Percentiles rank a stretch among this genome's conserved stretches.
phyloP scores from a whole-genome alignment of 2,797 vertebrate genomes.

The Typhlichthys subterraneus region DNA sequence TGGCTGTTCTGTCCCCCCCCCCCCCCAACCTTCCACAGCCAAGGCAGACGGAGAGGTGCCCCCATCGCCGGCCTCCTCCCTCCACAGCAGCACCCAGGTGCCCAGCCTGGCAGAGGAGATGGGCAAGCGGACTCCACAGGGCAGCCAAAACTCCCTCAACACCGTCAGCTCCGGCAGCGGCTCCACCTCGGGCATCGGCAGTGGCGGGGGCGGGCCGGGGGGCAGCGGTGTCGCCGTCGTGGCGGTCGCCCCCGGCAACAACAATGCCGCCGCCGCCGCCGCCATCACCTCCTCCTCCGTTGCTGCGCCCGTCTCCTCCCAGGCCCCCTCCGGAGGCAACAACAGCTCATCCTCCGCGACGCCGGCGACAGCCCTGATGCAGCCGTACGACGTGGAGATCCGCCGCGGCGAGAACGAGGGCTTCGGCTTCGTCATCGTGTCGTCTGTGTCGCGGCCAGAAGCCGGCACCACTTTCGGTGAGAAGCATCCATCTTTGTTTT shows the following conservation, averaged over 20 bases:
- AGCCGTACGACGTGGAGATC: slow-evolving; percentile 97
- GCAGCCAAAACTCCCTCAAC: slow-evolving; percentile 90
- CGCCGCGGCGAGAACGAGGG: slow-evolving; percentile 94
- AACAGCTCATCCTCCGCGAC: slow-evolving; percentile 56
- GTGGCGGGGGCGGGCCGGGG: slow-evolving; percentile 75
- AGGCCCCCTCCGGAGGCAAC: slow-evolving; percentile 48
- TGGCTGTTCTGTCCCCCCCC: slow-evolving; percentile 5
- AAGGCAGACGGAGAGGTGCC: slow-evolving; percentile 89
- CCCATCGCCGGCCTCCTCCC: slow-evolving; percentile 86
- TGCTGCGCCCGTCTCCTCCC: slow-evolving; percentile 57
- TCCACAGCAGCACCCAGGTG: slow-evolving; percentile 88
- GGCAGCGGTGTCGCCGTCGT: slow-evolving; percentile 54
- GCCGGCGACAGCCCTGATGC: slow-evolving; percentile 72
- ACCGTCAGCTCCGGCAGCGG: slow-evolving; percentile 89
- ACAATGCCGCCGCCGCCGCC: slow-evolving; percentile 52
- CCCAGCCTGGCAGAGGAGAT: slow-evolving; percentile 85
- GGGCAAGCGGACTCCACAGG: slow-evolving; percentile 82
- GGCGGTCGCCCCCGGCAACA: slow-evolving; percentile 57
- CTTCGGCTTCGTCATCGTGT: slow-evolving; percentile 98
- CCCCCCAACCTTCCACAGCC: slow-evolving; percentile 32
- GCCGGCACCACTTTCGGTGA: slow-evolving; percentile 96
- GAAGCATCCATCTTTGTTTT: slow-evolving; percentile 32
- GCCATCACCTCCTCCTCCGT: slow-evolving; percentile 59
- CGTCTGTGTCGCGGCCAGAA: slow-evolving; percentile 94
- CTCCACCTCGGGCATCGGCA: slow-evolving; percentile 87